Base-by-base conservation (phyloP, 2,888 invertebrate species). In the Tridacna crocea region DNA sequence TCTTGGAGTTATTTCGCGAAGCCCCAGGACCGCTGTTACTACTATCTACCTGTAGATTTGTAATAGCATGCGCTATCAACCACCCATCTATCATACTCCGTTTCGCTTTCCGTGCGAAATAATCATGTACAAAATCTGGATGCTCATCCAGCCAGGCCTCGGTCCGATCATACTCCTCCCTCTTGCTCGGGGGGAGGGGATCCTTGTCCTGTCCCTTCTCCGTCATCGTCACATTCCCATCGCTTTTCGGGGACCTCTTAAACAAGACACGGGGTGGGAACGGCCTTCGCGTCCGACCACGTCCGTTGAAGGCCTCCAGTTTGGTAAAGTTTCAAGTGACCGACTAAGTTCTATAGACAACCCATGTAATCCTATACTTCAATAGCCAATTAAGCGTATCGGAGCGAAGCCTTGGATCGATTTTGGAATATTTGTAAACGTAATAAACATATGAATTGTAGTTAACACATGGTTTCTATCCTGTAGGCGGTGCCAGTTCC, bases 141-240 rank as follows among this genome's bases (percentile, higher is more conserved):
- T 99, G 98, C 95, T 98, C 98, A 95, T 99, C 98, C 90, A 99
- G 96, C 98, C 98, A 99, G 91, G 98, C 96, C 95, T 98, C 98
- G 95, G 98, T 98, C 88, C 85, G 80, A 13, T 90, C 92, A 78
- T 90, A 92, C 70, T 92, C 92, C 80, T 91, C 91, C 36, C 85
- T 77, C 19, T 68, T 72, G 58, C 81, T 85, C 22, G 87, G 85
- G n/a, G 86, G 79, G 70, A 87, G 80, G 27, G 87, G 79, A 68
- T 89, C 89, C 73, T 74, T 84, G 60, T 87, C 87, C 63, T 82
- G 84, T 63, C 51, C 78, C 78, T 82, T 83, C 78, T 84, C 89
- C 65, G 88, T 77, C 84, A 87, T 87, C 68, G 83, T 84, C 70
- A 78, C 82, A 66, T 75, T 82, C 51, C 77, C 83, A 47, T 85